phyloP scores from a whole-genome alignment of 2,888 invertebrate genomes.

The Pelosia muscerda region DNA sequence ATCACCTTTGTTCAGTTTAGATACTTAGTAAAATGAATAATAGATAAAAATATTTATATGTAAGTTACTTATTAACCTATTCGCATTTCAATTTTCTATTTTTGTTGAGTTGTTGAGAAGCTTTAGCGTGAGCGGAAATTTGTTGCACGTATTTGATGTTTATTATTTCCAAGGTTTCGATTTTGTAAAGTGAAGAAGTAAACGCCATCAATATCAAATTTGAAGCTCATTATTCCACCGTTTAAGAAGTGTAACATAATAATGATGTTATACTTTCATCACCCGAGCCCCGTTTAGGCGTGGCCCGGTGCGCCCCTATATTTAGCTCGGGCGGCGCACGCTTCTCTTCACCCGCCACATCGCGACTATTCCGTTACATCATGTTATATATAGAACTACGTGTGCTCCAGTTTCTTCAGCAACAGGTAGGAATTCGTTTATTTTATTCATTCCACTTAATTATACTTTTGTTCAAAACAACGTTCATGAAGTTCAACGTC shows the following conservation, averaged over 20 bases:
- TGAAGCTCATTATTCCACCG: neutral
- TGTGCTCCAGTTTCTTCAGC: constrained; percentile 56
- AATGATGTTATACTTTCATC: constrained; percentile 55
- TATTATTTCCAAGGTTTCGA: too few relatives aligned
- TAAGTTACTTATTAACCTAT: neutral
- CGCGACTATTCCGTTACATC: constrained; percentile 64
- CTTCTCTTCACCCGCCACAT: constrained; percentile 56
- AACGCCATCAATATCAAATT: neutral
- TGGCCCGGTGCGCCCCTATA: constrained; percentile 68
- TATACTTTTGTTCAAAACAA: constrained; percentile 11
- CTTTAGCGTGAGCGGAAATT: too few relatives aligned
- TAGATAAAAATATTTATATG: neutral
- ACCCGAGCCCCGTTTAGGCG: constrained; percentile 64
- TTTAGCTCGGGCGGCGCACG: constrained; percentile 64
- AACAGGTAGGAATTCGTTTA: constrained; percentile 27
- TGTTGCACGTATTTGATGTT: neutral
- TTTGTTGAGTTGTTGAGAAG: too few relatives aligned
- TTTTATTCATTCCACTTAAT: constrained; percentile 28
- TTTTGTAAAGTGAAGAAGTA: neutral
- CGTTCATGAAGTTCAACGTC: neutral
- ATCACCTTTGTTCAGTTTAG: neutral
- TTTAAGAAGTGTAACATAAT: constrained; percentile 2
- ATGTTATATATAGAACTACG: constrained; percentile 66
- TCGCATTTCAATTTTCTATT: neutral
- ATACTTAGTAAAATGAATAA: neutral